phyloP scores from a whole-genome alignment of 2,888 invertebrate genomes.

The Eristalis intricaria region DNA sequence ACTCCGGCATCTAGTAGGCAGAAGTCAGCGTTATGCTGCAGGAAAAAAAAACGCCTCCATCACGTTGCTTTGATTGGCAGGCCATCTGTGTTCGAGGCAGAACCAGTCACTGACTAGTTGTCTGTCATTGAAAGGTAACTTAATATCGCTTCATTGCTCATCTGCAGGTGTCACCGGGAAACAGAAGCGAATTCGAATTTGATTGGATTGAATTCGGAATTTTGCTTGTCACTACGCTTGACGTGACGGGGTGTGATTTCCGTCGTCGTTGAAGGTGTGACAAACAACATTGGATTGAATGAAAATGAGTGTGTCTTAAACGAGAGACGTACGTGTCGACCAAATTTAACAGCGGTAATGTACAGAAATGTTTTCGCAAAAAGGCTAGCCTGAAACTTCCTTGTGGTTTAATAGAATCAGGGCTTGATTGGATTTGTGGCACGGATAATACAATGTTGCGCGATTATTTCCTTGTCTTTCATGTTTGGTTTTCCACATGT shows the following conservation, averaged over 20 bases:
- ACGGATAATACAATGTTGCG: too few species aligned
- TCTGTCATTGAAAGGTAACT: not conserved
- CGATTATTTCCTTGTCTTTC: too few species aligned
- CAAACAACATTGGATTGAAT: too few species aligned
- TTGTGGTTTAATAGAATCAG: too few species aligned
- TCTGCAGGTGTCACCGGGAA: slow-evolving; percentile 21
- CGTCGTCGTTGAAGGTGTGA: not conserved
- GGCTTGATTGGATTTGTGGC: too few species aligned
- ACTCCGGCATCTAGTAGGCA: not conserved
- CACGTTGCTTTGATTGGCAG: not conserved
- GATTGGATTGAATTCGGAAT: not conserved
- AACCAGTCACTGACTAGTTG: not conserved
- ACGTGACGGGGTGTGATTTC: not conserved
- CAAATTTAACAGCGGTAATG: too few species aligned
- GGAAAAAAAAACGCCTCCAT: not conserved
- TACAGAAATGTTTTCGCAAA: too few species aligned
- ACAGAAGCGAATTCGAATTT: not conserved
- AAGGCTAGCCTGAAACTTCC: too few species aligned
- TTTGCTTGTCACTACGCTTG: not conserved
- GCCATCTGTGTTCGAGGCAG: not conserved
- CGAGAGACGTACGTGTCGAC: too few species aligned
- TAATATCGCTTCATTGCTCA: not conserved
- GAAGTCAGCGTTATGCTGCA: not conserved
- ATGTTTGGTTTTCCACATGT: too few species aligned
- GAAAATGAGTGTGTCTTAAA: too few species aligned